phyloP scores from a whole-genome alignment of 1,140 invertebrate genomes.

The Drosophila ambigua region DNA sequence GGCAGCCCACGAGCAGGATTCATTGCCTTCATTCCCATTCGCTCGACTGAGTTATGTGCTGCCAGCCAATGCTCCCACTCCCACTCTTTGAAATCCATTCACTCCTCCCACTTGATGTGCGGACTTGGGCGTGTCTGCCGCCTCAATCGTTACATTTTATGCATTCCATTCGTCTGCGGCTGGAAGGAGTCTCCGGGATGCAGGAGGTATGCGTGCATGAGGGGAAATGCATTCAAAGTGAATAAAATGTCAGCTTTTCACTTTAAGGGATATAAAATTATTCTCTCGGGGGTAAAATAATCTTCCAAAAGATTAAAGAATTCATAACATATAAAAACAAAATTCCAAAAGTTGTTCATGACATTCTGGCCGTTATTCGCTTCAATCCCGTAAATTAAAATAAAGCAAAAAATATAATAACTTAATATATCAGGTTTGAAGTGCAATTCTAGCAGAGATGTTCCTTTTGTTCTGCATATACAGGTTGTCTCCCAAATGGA shows the following conservation, averaged over 20 bases:
- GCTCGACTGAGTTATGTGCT: constrained; percentile 39
- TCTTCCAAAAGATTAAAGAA: not conserved
- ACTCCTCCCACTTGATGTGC: constrained; percentile 27
- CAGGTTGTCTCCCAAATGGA: too few relatives aligned
- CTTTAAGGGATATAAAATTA: constrained; percentile 15
- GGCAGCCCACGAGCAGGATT: constrained; percentile 47
- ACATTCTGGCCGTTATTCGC: too few relatives aligned
- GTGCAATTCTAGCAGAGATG: too few relatives aligned
- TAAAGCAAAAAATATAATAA: too few relatives aligned
- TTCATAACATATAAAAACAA: not conserved
- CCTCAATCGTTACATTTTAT: constrained; percentile 37
- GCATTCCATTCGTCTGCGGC: constrained; percentile 13
- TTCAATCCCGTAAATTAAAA: too few relatives aligned
- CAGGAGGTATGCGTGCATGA: not conserved
- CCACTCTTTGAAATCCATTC: constrained; percentile 43
- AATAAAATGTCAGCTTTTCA: constrained; percentile 6
- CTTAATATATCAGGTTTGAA: too few relatives aligned
- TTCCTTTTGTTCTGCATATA: too few relatives aligned
- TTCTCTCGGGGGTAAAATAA: too few relatives aligned
- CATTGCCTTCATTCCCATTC: constrained; percentile 48
- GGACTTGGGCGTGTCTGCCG: constrained; percentile 32
- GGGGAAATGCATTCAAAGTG: not conserved
- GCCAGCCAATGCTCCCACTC: constrained; percentile 19
- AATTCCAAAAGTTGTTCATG: too few relatives aligned
- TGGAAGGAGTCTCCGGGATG: not conserved